These are phyloP conservation scores for Pseudochirops cupreus DNA, from an alignment of 2,797 vertebrate genomes.

Conservation along the genomic window DNA sequence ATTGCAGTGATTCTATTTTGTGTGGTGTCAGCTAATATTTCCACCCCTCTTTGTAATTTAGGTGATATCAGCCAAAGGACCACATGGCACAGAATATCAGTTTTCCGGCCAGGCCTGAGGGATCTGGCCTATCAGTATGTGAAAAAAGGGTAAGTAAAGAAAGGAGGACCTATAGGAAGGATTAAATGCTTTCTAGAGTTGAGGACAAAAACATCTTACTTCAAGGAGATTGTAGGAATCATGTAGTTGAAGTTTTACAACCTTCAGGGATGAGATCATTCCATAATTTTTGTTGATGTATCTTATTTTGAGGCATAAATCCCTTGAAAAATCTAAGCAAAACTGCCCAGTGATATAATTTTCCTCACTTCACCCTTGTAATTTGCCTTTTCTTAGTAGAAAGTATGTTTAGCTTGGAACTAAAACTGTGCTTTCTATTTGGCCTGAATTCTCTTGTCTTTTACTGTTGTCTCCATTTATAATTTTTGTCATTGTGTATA, in stretches of 20 bases:
- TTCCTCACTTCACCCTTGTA: neutral
- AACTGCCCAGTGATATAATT: neutral
- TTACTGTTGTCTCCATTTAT: neutral
- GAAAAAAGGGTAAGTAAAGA: constrained; percentile 93
- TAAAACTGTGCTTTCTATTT: neutral
- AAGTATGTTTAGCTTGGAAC: neutral
- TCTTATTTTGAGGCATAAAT: neutral
- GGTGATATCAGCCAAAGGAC: constrained; percentile 98
- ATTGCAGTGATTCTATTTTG: constrained; percentile 16
- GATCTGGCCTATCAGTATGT: constrained; percentile 97
- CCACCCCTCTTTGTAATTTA: constrained; percentile 74
- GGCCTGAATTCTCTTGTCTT: neutral
- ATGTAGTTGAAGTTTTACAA: neutral
- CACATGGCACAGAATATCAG: constrained; percentile 96
- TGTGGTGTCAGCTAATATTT: constrained; percentile 20
- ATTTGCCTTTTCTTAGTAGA: neutral
- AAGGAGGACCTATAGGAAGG: neutral
- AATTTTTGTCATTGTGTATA: neutral
- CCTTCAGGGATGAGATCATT: neutral
- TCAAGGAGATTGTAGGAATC: neutral
- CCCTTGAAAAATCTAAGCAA: neutral
- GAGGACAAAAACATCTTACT: neutral
- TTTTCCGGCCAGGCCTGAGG: constrained; percentile 96
- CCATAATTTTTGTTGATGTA: neutral
- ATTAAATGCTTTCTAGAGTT: constrained; percentile 8